Percentiles rank a stretch among this genome's conserved stretches.
Evolutionary conservation across 2,797 vertebrate genomes (phyloP).

Genomic region (Borostomias antarcticus): DNA sequence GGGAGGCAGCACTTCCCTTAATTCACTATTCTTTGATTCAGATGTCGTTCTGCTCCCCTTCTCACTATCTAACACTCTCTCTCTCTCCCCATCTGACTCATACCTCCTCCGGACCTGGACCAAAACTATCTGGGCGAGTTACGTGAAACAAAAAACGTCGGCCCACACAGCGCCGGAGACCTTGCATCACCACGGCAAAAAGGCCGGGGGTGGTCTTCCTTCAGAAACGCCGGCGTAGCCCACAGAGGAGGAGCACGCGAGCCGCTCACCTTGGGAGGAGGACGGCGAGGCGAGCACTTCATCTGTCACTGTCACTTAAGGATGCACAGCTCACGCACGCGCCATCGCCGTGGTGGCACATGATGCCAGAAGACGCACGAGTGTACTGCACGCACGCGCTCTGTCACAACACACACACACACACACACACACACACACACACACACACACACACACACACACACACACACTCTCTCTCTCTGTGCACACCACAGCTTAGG

Average conservation of each 20-base stretch:
- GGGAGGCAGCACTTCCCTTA: too few relatives aligned
- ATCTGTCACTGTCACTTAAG: conserved; percentile 39
- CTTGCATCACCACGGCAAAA: conserved; percentile 46
- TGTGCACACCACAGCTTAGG: conserved; percentile 33
- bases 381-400: too few relatives aligned
- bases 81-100: background rate
- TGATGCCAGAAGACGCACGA: too few relatives aligned
- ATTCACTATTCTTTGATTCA: too few relatives aligned
- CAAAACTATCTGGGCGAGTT: conserved; percentile 14
- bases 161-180: conserved; percentile 38
- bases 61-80: background rate
- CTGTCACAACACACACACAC: background rate
- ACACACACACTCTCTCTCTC: conserved; percentile 6
- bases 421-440: conserved; percentile 23
- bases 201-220: conserved; percentile 36
- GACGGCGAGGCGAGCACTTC: conserved; percentile 42
- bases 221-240: too few relatives aligned
- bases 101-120: background rate
- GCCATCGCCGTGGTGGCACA: too few relatives aligned
- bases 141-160: conserved; percentile 51
- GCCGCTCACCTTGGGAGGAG: conserved; percentile 40
- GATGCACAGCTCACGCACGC: background rate
- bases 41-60: too few relatives aligned
- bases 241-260: too few relatives aligned
- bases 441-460: background rate